Percentiles rank a stretch among this genome's conserved stretches.
Evolutionary conservation across 1,140 invertebrate species (phyloP).

Genomic region (Bicyclus anynana): DNA sequence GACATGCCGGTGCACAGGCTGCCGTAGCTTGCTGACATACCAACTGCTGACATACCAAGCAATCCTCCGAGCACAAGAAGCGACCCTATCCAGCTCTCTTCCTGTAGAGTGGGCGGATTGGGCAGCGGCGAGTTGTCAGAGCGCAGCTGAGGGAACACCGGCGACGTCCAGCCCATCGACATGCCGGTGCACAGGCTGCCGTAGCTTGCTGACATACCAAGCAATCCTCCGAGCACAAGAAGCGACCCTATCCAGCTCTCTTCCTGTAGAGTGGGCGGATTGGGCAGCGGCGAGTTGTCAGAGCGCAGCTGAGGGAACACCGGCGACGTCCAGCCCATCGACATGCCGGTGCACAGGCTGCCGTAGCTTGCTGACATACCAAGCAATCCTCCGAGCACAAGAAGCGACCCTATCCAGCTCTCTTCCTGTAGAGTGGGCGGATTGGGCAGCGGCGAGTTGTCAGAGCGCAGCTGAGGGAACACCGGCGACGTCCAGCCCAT

Average conservation of each 20-base stretch:
- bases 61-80: slow-evolving; percentile 85
- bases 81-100: slow-evolving; percentile 90
- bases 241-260: slow-evolving; percentile 91
- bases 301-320: slow-evolving; percentile 80
- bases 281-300: slow-evolving; percentile 76
- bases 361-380: slow-evolving; percentile 80
- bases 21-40: slow-evolving; percentile 83
- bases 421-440: slow-evolving; percentile 75
- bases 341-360: slow-evolving; percentile 82
- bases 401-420: slow-evolving; percentile 90
- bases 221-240: slow-evolving; percentile 86
- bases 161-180: slow-evolving; percentile 87
- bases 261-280: slow-evolving; percentile 71
- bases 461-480: slow-evolving; percentile 78
- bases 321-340: slow-evolving; percentile 88
- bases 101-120: slow-evolving; percentile 60
- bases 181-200: slow-evolving; percentile 82
- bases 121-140: slow-evolving; percentile 77
- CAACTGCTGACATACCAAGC: slow-evolving; percentile 9
- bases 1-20: slow-evolving; percentile 82
- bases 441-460: slow-evolving; percentile 76
- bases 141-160: slow-evolving; percentile 81
- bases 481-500: slow-evolving; percentile 88
- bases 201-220: slow-evolving; percentile 84
- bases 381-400: slow-evolving; percentile 87